Evolutionary conservation across 2,888 invertebrate genomes (phyloP).

Genomic region (Fragum whitleyi): DNA sequence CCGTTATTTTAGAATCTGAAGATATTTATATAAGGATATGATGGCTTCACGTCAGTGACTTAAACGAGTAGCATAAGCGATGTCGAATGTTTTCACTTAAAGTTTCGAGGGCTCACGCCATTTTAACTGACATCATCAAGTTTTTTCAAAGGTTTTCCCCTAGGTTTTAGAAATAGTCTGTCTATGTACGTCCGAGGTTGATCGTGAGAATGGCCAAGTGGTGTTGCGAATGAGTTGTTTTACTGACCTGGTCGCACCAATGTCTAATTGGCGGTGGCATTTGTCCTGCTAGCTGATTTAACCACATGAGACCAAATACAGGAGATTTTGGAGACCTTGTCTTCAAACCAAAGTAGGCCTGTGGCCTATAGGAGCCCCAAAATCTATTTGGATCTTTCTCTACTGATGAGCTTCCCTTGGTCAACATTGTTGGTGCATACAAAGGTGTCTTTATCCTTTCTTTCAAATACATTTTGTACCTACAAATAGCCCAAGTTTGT

Average conservation of each 20-base stretch:
- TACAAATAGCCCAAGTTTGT: constrained; percentile 11
- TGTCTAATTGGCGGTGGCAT: constrained; percentile 91
- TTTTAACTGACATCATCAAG: no score
- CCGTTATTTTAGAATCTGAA: no score
- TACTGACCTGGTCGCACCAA: constrained; percentile 88
- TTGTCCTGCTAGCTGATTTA: constrained; percentile 88
- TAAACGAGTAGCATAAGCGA: no score
- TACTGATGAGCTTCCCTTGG: constrained; percentile 71
- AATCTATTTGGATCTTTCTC: constrained; percentile 75
- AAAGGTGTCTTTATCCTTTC: constrained; percentile 76
- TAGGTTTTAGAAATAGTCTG: no score
- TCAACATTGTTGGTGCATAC: constrained; percentile 73
- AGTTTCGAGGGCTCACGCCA: no score
- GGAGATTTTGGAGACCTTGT: constrained; percentile 95
- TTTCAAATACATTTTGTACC: constrained; percentile 72
- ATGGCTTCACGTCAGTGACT: no score
- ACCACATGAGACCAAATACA: constrained; percentile 98
- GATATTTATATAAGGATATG: no score
- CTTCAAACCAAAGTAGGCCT: constrained; percentile 88
- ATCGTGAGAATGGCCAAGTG: no score
- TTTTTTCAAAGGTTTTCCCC: no score
- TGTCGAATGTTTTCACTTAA: no score
- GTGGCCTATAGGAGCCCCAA: constrained; percentile 94
- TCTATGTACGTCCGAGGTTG: no score
- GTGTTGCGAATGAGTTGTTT: no score